These are phyloP conservation scores for Adineta ricciae DNA, from an alignment of 2,888 invertebrate species.

Conservation along the genomic window DNA sequence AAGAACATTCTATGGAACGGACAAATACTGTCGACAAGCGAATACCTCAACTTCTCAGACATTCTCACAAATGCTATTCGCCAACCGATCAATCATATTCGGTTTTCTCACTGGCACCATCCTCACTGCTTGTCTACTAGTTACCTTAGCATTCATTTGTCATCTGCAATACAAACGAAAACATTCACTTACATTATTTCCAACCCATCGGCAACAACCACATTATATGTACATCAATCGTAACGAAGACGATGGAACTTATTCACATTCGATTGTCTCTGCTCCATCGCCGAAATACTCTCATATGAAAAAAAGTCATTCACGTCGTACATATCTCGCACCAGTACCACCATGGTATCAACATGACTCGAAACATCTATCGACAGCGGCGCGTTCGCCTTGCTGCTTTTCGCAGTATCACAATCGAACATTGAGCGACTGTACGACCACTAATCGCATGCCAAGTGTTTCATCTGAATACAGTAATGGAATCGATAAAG, in stretches of 20 bases:
- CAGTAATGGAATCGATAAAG: neutral
- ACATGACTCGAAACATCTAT: neutral
- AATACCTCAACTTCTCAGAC: neutral
- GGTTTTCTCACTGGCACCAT: neutral
- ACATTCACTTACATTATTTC: neutral
- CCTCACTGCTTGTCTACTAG: neutral
- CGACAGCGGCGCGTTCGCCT: neutral
- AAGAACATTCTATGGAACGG: neutral
- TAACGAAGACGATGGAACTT: neutral
- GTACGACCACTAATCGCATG: neutral
- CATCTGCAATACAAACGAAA: neutral
- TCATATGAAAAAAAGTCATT: neutral
- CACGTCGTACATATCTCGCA: neutral
- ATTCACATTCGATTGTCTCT: neutral
- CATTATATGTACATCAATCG: neutral
- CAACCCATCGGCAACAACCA: neutral
- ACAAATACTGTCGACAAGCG: neutral
- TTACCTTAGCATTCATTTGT: neutral
- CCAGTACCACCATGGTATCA: neutral
- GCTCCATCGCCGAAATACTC: neutral
- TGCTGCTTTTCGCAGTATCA: neutral
- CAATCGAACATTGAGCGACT: neutral
- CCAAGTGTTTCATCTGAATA: neutral
- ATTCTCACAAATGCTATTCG: neutral
- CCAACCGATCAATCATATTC: neutral